phyloP scores from a whole-genome alignment of 2,888 invertebrate species.

The Helicoverpa assulta region DNA sequence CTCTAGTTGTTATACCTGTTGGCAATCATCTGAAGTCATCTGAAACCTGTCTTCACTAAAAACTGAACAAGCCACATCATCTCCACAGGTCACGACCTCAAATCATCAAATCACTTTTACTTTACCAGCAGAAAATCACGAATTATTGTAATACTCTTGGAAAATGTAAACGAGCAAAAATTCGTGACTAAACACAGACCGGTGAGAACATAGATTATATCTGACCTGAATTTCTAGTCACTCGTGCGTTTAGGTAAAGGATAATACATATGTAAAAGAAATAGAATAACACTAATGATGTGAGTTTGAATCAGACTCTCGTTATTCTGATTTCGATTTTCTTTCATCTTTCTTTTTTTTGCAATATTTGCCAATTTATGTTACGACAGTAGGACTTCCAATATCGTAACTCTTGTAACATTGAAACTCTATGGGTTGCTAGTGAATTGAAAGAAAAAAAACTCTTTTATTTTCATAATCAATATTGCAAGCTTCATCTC shows the following conservation, averaged over 20 bases:
- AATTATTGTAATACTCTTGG: constrained; percentile 33
- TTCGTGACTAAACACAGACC: constrained; percentile 65
- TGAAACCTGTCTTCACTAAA: no score
- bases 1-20: no score
- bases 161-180: constrained; percentile 30
- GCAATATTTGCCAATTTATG: no score
- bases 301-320: neutral
- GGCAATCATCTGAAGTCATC: no score
- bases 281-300: constrained; percentile 29
- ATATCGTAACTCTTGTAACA: no score
- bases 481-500: no score
- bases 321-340: no score
- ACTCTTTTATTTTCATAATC: no score
- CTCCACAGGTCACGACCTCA: constrained; percentile 40
- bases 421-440: no score
- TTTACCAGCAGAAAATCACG: constrained; percentile 38
- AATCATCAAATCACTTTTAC: constrained; percentile 35
- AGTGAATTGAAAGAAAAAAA: no score
- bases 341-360: no score
- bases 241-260: constrained; percentile 71
- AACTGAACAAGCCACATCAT: constrained; percentile 14
- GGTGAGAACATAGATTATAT: constrained; percentile 62
- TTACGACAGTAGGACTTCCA: no score
- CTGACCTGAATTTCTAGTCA: constrained; percentile 67
- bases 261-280: constrained; percentile 39